Evolutionary conservation across 1,140 invertebrate genomes (phyloP).

Genomic region (Chymomyza costata): DNA sequence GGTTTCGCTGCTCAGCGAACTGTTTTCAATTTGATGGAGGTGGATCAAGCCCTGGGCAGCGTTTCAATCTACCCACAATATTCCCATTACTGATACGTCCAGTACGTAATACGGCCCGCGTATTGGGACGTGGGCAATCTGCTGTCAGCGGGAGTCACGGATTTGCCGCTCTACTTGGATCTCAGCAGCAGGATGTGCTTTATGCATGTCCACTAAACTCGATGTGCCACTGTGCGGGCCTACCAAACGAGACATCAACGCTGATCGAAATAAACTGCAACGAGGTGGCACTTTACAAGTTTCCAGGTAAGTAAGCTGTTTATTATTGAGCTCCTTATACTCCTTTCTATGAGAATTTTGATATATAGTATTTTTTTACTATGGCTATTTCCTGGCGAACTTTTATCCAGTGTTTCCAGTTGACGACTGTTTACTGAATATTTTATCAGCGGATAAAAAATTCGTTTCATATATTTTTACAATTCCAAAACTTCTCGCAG

Average conservation of each 20-base stretch:
- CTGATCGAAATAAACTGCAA: slow-evolving; percentile 81
- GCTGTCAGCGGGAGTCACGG: slow-evolving; percentile 32
- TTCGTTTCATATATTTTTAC: too few species aligned
- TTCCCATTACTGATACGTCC: slow-evolving; percentile 1
- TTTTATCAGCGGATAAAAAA: background rate
- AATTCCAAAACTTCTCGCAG: too few species aligned
- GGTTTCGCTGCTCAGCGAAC: slow-evolving; percentile 53
- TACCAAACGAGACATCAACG: slow-evolving; percentile 77
- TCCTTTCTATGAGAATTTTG: too few species aligned
- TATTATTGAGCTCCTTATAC: too few species aligned
- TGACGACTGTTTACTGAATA: too few species aligned
- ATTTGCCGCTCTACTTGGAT: slow-evolving; percentile 57
- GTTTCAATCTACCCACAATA: background rate
- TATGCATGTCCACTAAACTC: slow-evolving; percentile 79
- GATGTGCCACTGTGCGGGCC: slow-evolving; percentile 80
- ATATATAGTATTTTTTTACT: too few species aligned
- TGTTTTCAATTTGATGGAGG: slow-evolving; percentile 74
- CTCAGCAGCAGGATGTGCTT: slow-evolving; percentile 70
- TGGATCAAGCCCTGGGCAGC: slow-evolving; percentile 26
- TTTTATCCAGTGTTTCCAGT: too few species aligned
- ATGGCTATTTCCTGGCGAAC: too few species aligned
- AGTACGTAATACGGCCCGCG: slow-evolving; percentile 31
- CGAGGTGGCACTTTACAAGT: slow-evolving; percentile 79
- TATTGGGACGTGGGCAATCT: slow-evolving; percentile 48
- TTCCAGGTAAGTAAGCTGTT: slow-evolving; percentile 79